Base-by-base conservation (phyloP, 2,113 vertebrate genomes). In the Bubo scandiacus region DNA sequence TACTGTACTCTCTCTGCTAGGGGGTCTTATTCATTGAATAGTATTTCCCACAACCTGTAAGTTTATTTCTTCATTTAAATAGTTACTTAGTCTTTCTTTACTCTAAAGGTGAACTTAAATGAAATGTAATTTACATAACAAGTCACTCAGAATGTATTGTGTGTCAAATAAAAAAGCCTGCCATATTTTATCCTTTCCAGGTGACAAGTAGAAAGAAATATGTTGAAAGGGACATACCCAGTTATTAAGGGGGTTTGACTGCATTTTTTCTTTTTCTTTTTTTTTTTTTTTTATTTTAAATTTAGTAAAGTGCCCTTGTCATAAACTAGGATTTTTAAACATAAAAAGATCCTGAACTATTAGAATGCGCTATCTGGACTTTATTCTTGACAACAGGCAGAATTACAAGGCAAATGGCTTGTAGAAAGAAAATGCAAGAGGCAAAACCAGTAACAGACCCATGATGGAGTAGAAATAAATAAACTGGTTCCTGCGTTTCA, bases 141-240 rank as follows among this genome's bases (percentile, higher is more conserved):
- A 95, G 85, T 90, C 75, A 71, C 62, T 96, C 82, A 90, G 68
- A 96, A 73, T 5, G 86, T 86, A 81, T 90, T 94, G 55, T 75
- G 52, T 68, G 77, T 89, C 67, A 94, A 91, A 95, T 89, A 68
- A 94, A 94, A 94, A 86, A 68, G 23, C 1, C 32, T 91, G 45
- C 61, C 20, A 9, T 92, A 92, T 95, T 96, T 95, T 94, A 73
- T 93, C 38, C 49, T 88, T 93, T 90, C 58, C 68, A 86, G 22
- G 10, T 90, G 84, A 92, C 57, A 84, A 70, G 63, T 32, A 78
- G 62, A 87, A 96, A 94, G 34, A 89, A 92, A 87, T 91, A 74
- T 8, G 17, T 61, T 91, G 86, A 96, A 94, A 94, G 66, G 59
- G 73, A 79, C 42, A 63, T 68, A 58, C 12, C 14, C 21, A 68